Conservation (phyloP, 2,113 vertebrate species). For the Chinchilla lanigera region DNA sequence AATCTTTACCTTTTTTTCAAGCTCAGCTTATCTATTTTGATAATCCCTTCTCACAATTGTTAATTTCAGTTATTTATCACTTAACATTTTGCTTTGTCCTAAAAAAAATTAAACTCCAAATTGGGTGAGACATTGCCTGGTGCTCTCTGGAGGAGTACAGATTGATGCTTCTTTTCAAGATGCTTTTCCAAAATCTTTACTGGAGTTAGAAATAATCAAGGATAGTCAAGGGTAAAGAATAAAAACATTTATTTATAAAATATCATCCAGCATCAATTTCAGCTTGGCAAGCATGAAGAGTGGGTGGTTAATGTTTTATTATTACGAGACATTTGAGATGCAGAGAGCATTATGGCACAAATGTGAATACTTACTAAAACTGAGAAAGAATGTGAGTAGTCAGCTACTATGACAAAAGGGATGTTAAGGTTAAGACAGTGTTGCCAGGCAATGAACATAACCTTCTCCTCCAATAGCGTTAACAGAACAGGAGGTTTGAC, state of each 20-base stretch:
- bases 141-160: background rate
- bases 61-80: slow-evolving; percentile 21
- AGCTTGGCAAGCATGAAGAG: slow-evolving; percentile 1
- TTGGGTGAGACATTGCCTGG: background rate
- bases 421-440: background rate
- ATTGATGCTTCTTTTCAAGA: slow-evolving; percentile 6
- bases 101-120: background rate
- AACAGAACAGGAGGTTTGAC: background rate
- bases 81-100: slow-evolving; percentile 29
- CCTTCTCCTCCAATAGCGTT: background rate
- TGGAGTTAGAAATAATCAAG: slow-evolving; percentile 19
- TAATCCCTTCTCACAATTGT: background rate
- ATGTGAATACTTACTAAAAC: background rate
- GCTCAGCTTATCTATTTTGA: slow-evolving; percentile 9
- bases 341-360: background rate
- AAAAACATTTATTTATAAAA: slow-evolving; percentile 65
- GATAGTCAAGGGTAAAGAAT: slow-evolving; percentile 39
- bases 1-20: background rate
- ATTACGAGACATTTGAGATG: background rate
- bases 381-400: background rate
- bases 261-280: background rate
- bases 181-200: background rate
- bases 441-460: background rate
- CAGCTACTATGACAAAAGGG: background rate
- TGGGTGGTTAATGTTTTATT: slow-evolving; percentile 13